Evolutionary conservation across 2,797 vertebrate genomes (phyloP).

Genomic region (Galaxias olidus): DNA sequence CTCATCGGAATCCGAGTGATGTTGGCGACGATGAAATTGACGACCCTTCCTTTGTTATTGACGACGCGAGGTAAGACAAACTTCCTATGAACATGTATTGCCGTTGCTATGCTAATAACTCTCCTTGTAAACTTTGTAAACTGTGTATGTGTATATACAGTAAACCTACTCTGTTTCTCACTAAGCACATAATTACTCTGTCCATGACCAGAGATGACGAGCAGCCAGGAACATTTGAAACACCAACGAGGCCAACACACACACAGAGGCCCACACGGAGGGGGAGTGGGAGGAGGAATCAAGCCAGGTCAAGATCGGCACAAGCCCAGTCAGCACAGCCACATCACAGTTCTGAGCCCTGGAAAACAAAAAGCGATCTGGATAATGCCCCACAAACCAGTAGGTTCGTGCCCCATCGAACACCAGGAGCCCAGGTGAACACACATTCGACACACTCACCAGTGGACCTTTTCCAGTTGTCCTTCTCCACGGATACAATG

Average conservation of each 20-base stretch:
- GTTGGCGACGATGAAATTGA: no score
- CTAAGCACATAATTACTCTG: no score
- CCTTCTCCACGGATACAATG: no score
- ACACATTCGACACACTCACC: not conserved
- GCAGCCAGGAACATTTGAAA: not conserved
- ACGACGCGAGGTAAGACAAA: not conserved
- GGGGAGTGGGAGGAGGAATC: not conserved
- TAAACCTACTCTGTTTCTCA: not conserved
- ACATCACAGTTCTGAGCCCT: slow-evolving; percentile 8
- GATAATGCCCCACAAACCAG: slow-evolving; percentile 2
- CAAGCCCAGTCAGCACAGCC: slow-evolving; percentile 9
- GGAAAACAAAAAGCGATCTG: not conserved
- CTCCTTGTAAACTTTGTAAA: not conserved
- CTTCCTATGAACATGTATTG: not conserved
- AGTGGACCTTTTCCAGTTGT: no score
- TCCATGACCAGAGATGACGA: not conserved
- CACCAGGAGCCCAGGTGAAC: slow-evolving; percentile 8
- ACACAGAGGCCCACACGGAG: not conserved
- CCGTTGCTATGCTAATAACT: not conserved
- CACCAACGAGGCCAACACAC: not conserved
- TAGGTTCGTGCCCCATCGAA: slow-evolving; percentile 10
- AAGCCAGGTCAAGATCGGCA: slow-evolving; percentile 3
- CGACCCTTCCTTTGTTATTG: no score
- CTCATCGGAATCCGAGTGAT: no score
- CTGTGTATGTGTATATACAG: not conserved